These are phyloP conservation scores for Callaeas wilsoni DNA, from an alignment of 2,113 vertebrate species.

Conservation along the genomic window DNA sequence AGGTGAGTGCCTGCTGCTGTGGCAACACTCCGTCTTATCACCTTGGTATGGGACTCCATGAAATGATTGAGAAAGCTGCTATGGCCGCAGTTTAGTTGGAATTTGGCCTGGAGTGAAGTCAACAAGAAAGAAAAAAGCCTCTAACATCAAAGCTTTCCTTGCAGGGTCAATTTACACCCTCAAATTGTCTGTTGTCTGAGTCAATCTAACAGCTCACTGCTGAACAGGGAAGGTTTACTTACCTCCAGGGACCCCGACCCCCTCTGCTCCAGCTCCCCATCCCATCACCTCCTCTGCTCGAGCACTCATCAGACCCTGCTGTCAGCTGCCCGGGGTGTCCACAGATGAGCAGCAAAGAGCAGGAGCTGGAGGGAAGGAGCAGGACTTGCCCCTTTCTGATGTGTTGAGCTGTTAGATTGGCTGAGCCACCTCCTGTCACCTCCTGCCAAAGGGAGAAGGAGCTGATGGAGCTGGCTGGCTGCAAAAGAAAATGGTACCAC, in stretches of 20 bases:
- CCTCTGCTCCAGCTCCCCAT: neutral
- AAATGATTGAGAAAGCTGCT: slow-evolving; percentile 24
- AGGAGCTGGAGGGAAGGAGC: neutral
- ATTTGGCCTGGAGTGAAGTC: slow-evolving; percentile 36
- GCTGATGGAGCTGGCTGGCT: neutral
- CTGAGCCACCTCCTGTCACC: slow-evolving; percentile 26
- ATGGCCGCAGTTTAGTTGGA: neutral
- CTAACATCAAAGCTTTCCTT: slow-evolving; percentile 49
- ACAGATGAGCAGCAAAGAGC: neutral
- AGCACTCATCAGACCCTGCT: neutral
- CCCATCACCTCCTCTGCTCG: neutral
- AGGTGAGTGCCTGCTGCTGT: neutral
- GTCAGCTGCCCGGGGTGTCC: neutral
- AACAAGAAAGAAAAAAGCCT: neutral
- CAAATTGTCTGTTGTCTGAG: neutral
- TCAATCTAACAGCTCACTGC: neutral
- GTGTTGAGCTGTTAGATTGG: slow-evolving; percentile 20
- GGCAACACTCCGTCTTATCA: neutral
- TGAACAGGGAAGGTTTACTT: neutral
- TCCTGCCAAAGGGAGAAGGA: neutral
- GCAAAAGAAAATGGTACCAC: neutral
- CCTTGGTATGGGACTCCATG: neutral
- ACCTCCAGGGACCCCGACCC: neutral
- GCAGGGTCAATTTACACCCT: slow-evolving; percentile 45
- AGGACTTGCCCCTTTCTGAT: neutral